phyloP scores from a whole-genome alignment of 2,113 vertebrate species.

The Pardalotus punctatus region DNA sequence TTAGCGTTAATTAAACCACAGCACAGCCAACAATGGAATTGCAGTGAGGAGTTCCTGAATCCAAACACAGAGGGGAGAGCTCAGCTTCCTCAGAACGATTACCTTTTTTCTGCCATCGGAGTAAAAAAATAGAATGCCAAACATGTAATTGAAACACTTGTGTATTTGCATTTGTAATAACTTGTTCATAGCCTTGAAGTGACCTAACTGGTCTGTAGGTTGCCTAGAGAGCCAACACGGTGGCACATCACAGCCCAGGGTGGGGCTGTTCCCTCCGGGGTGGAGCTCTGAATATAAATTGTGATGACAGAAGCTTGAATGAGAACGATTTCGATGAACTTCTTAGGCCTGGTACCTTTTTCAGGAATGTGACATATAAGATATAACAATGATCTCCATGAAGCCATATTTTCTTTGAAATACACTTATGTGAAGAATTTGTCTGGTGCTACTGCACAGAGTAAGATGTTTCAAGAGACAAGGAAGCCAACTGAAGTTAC shows the following conservation, averaged over 20 bases:
- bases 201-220: conserved; percentile 42
- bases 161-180: neutral
- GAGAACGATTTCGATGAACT: neutral
- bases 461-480: neutral
- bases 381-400: neutral
- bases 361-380: neutral
- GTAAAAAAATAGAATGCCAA: neutral
- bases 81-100: neutral
- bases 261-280: neutral
- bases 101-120: neutral
- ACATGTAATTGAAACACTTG: neutral
- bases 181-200: neutral
- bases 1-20: conserved; percentile 19
- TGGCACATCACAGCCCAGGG: neutral
- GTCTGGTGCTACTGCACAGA: neutral
- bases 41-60: neutral
- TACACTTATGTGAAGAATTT: neutral
- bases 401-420: neutral
- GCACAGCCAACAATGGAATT: neutral
- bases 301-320: neutral
- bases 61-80: neutral
- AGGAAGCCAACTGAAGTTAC: neutral
- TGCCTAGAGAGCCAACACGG: neutral
- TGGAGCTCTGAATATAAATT: neutral
- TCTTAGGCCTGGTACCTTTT: neutral